phyloP scores from a whole-genome alignment of 2,797 vertebrate genomes.

The Acropternis orthonyx region DNA sequence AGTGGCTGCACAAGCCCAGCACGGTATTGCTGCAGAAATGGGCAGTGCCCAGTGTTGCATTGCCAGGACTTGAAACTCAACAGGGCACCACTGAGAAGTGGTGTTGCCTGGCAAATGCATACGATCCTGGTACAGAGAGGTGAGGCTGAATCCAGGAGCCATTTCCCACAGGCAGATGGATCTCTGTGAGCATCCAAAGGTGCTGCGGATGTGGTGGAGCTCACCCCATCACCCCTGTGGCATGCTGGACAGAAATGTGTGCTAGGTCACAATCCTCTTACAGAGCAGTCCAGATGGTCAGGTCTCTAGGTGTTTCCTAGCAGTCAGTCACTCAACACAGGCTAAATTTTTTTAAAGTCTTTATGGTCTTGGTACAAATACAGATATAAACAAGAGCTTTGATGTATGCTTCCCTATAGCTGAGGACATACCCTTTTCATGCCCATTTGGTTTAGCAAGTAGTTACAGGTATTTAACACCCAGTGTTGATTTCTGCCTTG shows the following conservation, averaged over 20 bases:
- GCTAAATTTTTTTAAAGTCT: not conserved
- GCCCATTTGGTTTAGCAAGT: not conserved
- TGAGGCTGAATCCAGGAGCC: not conserved
- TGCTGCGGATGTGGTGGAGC: accelerated
- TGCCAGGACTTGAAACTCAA: not conserved
- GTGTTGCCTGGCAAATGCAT: not conserved
- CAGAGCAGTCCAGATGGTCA: not conserved
- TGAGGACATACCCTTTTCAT: not conserved
- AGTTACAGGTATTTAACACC: not conserved
- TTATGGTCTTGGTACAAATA: not conserved
- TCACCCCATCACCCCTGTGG: accelerated
- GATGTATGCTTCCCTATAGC: not conserved
- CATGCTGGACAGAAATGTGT: not conserved
- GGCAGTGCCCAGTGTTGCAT: not conserved
- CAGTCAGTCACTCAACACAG: not conserved
- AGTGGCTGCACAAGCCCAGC: accelerated
- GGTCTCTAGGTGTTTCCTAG: not conserved
- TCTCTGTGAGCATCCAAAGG: not conserved
- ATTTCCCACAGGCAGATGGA: not conserved
- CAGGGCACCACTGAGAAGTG: accelerated
- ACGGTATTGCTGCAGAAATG: accelerated
- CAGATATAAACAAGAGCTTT: not conserved
- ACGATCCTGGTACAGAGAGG: not conserved
- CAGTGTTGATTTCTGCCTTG: not conserved
- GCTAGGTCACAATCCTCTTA: not conserved